Conservation (phyloP, 2,797 vertebrate species). For the Aratinga solstitialis region DNA sequence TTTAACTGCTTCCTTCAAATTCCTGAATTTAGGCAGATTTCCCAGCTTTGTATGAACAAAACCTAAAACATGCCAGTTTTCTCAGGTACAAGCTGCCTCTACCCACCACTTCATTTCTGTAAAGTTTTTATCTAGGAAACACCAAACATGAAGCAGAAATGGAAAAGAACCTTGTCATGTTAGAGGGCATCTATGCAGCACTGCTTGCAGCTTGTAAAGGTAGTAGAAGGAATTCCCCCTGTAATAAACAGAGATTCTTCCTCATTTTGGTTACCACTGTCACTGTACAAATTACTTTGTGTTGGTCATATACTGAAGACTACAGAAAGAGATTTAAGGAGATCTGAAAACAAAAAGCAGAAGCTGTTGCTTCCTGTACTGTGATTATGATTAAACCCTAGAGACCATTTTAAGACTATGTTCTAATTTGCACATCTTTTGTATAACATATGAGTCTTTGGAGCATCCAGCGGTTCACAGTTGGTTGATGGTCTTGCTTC, state of each 20-base stretch:
- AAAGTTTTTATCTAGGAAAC: not conserved
- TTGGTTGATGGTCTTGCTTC: not conserved
- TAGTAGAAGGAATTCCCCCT: not conserved
- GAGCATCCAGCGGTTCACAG: not conserved
- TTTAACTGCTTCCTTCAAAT: not conserved
- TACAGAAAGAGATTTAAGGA: not conserved
- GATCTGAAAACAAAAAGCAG: not conserved
- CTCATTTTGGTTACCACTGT: not conserved
- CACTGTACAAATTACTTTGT: not conserved
- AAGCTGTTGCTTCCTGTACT: not conserved
- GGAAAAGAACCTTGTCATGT: not conserved
- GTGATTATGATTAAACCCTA: slow-evolving; percentile 30
- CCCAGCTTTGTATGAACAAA: not conserved
- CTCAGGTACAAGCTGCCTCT: not conserved
- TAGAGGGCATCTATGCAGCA: not conserved
- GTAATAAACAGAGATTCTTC: not conserved
- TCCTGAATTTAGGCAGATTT: not conserved
- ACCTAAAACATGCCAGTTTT: not conserved
- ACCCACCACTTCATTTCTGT: not conserved
- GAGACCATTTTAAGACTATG: slow-evolving; percentile 24
- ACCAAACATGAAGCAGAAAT: not conserved
- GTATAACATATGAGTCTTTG: not conserved
- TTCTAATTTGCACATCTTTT: slow-evolving; percentile 42
- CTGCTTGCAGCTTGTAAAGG: not conserved
- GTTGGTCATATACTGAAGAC: not conserved